Base-by-base conservation (phyloP, 2,113 vertebrate genomes). In the Oreochromis aureus region DNA sequence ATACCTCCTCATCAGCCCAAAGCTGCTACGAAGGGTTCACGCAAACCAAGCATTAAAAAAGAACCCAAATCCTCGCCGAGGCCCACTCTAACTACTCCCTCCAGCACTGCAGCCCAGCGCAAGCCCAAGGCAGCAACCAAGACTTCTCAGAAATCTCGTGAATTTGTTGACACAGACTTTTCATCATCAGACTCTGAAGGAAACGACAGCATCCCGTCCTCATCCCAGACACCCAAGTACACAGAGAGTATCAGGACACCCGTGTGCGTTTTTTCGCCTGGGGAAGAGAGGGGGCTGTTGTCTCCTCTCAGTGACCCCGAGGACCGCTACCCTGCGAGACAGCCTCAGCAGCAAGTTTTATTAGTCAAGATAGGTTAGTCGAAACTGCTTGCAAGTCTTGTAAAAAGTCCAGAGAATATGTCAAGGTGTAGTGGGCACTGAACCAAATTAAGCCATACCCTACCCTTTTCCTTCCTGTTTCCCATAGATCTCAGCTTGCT, bases 171-270 rank as follows among this genome's bases (percentile, higher is more conserved):
- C 87, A 98, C 99, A 15, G 98, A 99, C 96, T 98, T 97, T 41
- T 98, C 98, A 13, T 98, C 99, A 51, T 99, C 98, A 41, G 99
- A 99, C 94, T 99, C 98, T 0, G 98, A 99, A 95, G 98, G 98
- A 94, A 99, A 98, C 19, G 98, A 99, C 91, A 99, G 98, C 94
- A 97, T 98, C 85, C 98, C 98, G 32, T 98, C 98, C 32, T 98
- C 98, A 7, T 99, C 98, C 1, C 98, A 99, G 95, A 99, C 99
- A 48, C 98, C 99, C 81, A 99, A 98, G 92, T 99, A 99, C 93
- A 96, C 97, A 5, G 98, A 99, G 93, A 98, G 97, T 89, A 98
- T 97, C 94, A 97, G 98, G 96, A 99, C 98, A 90, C 98, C 97
- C 2, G 97, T 97, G 83, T 97, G 97, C 82, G 97, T 98, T 93